Base-by-base conservation (phyloP, 2,113 vertebrate genomes). In the Rhabdomys dilectus region DNA sequence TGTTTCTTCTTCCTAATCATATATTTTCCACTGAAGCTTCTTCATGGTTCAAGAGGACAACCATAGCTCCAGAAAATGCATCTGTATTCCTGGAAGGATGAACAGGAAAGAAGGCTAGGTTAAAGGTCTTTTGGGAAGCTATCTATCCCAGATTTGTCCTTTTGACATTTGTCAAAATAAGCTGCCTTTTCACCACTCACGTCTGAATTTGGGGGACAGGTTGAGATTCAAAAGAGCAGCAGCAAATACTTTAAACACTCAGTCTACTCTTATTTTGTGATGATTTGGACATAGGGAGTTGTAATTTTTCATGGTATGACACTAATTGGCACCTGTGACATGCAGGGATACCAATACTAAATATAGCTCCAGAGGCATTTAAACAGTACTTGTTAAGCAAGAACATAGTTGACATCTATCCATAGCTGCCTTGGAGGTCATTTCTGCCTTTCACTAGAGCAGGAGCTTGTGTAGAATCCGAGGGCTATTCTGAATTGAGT, bases 351-450 rank as follows among this genome's bases (percentile, higher is more conserved):
- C 92, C 51, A 53, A 70, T 80, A 68, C 51, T 91, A 91, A 97
- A 86, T 76, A 94, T 60, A 94, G 45, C 17, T 81, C 29, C 58
- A 39, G 15, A 91, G 53, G n/a, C 94, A 94, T 96, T 89, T 91
- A 76, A 88, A 86, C 58, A 89, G 87, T 64, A 91, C 72, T 75
- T 45, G 45, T 70, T n/a, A 16, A 87, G 66, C 88, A 91, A 78
- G 68, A 77, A 87, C 45, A 48, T 91, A 95, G 81, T 51, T 89
- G 58, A 7, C 48, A 39, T 81, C 31, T 82, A 77, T 82, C 82
- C 34, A 48, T 91, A 93, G 80, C 42, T 34, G 93, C 11, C 39
- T 88, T 9, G 70, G 62, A 90, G 48, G 48, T 95, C 62, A 80
- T 75, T 72, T 96, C 42, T 92, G 39, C 5, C 39, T 80, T 90